These are phyloP conservation scores for Hippocampus mohnikei DNA, from an alignment of 2,113 vertebrate species.

Conservation along the genomic window DNA sequence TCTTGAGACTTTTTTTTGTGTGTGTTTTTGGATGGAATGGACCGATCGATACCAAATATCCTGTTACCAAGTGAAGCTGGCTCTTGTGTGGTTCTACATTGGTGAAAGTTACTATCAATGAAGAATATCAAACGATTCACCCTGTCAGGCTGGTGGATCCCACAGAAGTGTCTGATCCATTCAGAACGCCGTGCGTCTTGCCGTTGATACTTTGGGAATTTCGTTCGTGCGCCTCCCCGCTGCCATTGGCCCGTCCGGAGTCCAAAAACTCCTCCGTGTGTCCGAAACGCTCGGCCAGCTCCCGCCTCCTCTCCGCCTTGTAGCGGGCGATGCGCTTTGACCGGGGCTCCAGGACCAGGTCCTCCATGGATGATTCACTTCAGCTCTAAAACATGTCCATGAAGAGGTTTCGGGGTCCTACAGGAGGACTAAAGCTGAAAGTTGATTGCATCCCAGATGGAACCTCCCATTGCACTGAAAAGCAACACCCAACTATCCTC, in stretches of 20 bases:
- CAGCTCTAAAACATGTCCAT: slow-evolving; percentile 10
- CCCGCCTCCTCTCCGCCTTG: slow-evolving; percentile 74
- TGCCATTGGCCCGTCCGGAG: slow-evolving; percentile 64
- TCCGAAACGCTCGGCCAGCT: slow-evolving; percentile 68
- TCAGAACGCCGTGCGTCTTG: slow-evolving; percentile 38
- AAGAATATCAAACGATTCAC: slow-evolving; percentile 49
- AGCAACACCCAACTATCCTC: slow-evolving; percentile 53
- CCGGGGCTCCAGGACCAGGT: slow-evolving; percentile 62
- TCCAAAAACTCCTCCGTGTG: slow-evolving; percentile 63
- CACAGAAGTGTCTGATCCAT: slow-evolving; percentile 49
- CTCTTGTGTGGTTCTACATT: background rate
- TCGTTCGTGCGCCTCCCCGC: slow-evolving; percentile 28
- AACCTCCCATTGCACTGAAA: slow-evolving; percentile 74
- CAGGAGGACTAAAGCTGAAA: slow-evolving; percentile 13
- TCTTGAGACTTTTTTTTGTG: too few relatives aligned
- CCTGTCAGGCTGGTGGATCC: slow-evolving; percentile 49
- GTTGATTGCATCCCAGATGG: slow-evolving; percentile 17
- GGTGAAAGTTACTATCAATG: background rate
- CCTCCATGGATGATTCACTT: slow-evolving; percentile 51
- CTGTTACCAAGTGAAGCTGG: background rate
- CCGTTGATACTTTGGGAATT: slow-evolving; percentile 39
- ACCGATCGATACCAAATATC: background rate
- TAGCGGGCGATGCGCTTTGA: slow-evolving; percentile 75
- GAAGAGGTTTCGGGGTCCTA: slow-evolving; percentile 21
- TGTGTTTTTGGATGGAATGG: too few relatives aligned